A percentile compares a stretch with the other conserved stretches of the same genome.
These are phyloP conservation scores for Taeniopygia guttata DNA, from an alignment of 2,797 vertebrate genomes.

Conservation along the genomic window DNA sequence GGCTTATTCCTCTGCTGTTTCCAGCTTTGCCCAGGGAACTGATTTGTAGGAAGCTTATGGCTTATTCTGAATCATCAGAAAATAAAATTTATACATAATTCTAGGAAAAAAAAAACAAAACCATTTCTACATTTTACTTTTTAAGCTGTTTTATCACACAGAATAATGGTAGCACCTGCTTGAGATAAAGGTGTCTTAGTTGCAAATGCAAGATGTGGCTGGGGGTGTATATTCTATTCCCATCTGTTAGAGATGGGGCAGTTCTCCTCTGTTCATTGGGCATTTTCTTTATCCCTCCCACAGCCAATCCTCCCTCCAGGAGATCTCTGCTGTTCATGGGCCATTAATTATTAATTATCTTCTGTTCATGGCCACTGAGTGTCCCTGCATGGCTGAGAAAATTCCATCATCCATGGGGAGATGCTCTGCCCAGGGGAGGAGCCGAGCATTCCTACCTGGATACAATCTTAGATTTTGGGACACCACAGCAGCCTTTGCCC, in stretches of 20 bases:
- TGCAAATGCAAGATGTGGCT: background rate
- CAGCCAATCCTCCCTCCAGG: too few relatives aligned
- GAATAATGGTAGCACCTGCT: background rate
- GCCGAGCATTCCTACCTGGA: background rate
- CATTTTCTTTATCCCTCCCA: background rate
- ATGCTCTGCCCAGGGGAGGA: background rate
- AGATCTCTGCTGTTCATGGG: background rate
- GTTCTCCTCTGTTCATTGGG: background rate
- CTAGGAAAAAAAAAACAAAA: accelerated
- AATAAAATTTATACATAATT: background rate
- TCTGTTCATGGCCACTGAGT: background rate
- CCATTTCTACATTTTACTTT: background rate
- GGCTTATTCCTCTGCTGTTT: background rate
- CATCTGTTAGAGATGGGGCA: background rate
- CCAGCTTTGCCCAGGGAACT: background rate
- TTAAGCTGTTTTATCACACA: background rate
- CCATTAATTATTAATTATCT: background rate
- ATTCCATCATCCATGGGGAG: background rate
- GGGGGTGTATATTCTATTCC: background rate
- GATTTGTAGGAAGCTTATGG: background rate
- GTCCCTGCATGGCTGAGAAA: background rate
- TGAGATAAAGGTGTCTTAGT: background rate
- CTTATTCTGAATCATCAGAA: background rate
- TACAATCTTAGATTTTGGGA: background rate
- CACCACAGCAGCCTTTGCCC: background rate